Conservation (phyloP, 1,140 invertebrate species). For the Oreohelix idahoensis region DNA sequence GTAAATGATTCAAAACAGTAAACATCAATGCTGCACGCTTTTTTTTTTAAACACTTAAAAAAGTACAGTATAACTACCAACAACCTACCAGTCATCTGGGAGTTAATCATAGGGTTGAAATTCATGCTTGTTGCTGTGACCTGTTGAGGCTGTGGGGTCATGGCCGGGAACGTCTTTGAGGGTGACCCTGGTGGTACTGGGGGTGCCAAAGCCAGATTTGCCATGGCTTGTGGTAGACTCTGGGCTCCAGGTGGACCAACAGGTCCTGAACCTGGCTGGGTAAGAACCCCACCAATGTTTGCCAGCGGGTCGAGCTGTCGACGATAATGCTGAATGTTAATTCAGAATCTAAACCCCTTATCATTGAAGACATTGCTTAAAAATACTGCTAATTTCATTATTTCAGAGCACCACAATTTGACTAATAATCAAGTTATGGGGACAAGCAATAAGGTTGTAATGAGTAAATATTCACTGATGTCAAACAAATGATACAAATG, state of each 20-base stretch:
- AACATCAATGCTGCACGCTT: too few species aligned
- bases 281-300: constrained; percentile 32
- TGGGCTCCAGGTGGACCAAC: constrained; percentile 33
- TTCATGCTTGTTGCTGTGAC: constrained; percentile 9
- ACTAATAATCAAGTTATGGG: too few species aligned
- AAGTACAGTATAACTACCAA: too few species aligned
- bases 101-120: constrained; percentile 35
- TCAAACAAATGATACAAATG: too few species aligned
- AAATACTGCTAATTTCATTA: not conserved
- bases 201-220: constrained; percentile 18
- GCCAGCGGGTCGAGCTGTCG: constrained; percentile 26
- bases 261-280: constrained; percentile 33
- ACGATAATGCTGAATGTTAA: constrained; percentile 3
- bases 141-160: constrained; percentile 42
- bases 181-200: constrained; percentile 34
- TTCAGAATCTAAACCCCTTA: not conserved
- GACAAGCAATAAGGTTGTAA: too few species aligned
- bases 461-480: too few species aligned
- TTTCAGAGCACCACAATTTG: not conserved
- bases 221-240: constrained; percentile 32
- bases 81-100: too few species aligned
- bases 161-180: constrained; percentile 24
- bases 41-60: too few species aligned
- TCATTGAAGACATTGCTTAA: not conserved
- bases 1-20: too few species aligned